These are phyloP conservation scores for Neodiprion virginianus DNA, from an alignment of 1,140 invertebrate genomes.

Conservation along the genomic window DNA sequence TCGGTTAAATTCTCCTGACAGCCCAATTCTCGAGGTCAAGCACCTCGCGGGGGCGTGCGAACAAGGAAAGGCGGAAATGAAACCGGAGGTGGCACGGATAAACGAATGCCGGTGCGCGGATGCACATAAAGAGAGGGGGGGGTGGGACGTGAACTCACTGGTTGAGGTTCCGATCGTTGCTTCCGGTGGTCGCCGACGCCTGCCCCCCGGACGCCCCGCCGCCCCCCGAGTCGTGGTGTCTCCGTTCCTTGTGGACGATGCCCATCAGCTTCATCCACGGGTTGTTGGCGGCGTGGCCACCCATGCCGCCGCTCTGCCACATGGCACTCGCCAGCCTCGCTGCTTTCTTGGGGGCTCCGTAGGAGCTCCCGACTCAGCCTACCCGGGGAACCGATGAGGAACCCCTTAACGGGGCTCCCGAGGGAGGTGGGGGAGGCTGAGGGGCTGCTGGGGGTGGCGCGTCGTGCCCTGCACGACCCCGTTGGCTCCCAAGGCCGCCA, in stretches of 20 bases:
- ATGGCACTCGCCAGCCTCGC: conserved; percentile 65
- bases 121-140: too few species aligned
- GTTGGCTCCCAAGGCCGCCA: conserved; percentile 56
- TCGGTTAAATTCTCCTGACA: too few species aligned
- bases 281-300: conserved; percentile 76
- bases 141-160: conserved; percentile 64
- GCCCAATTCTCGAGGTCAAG: too few species aligned
- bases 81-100: too few species aligned
- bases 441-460: conserved; percentile 44
- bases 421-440: conserved; percentile 14
- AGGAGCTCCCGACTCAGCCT: conserved; percentile 42
- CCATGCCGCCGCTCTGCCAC: conserved; percentile 81
- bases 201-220: conserved; percentile 61
- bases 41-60: too few species aligned
- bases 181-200: conserved; percentile 57
- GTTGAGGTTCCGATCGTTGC: conserved; percentile 69
- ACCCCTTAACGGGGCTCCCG: conserved; percentile 26
- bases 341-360: conserved; percentile 42
- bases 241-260: conserved; percentile 77
- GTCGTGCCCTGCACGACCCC: conserved; percentile 56
- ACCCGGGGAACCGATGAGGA: conserved; percentile 25
- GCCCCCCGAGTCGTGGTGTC: conserved; percentile 68
- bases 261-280: conserved; percentile 85
- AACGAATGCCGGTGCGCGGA: too few species aligned
- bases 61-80: too few species aligned